phyloP scores from a whole-genome alignment of 2,797 vertebrate species.

The Sparus aurata region DNA sequence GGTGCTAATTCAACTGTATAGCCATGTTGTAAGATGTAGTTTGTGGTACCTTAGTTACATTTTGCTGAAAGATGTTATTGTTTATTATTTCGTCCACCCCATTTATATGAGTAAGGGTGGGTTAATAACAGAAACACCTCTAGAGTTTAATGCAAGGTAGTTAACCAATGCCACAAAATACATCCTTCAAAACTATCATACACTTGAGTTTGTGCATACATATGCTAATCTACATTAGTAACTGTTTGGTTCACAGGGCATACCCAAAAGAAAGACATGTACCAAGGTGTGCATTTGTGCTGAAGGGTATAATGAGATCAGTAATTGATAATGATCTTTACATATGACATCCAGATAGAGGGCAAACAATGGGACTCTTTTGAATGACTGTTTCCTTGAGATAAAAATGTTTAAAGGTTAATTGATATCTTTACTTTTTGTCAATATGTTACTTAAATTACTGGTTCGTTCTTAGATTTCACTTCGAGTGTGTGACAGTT shows the following conservation, averaged over 20 bases:
- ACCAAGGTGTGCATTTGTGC: not conserved
- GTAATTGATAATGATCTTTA: not conserved
- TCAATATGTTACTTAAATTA: not conserved
- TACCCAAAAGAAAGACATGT: not conserved
- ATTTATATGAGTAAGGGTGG: not conserved
- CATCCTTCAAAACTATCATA: not conserved
- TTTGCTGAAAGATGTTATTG: not conserved
- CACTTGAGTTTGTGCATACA: constrained; percentile 1
- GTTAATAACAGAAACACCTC: not conserved
- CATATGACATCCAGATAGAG: not conserved
- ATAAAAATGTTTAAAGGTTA: not conserved
- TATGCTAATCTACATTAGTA: not conserved
- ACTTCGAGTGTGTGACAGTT: not conserved
- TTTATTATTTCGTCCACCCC: not conserved
- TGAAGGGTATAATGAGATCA: not conserved
- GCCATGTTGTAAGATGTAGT: not conserved
- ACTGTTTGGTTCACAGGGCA: not conserved
- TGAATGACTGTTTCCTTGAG: not conserved
- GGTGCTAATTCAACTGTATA: not conserved
- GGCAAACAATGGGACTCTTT: not conserved
- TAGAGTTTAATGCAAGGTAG: not conserved
- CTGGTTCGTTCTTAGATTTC: not conserved
- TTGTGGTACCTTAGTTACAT: not conserved
- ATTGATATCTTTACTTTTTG: not conserved
- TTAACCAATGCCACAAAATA: not conserved